Evolutionary conservation across 2,888 invertebrate genomes (phyloP), one percentile per base, ranked within the genome.

Genomic region (Hirudinaria manillensis): DNA sequence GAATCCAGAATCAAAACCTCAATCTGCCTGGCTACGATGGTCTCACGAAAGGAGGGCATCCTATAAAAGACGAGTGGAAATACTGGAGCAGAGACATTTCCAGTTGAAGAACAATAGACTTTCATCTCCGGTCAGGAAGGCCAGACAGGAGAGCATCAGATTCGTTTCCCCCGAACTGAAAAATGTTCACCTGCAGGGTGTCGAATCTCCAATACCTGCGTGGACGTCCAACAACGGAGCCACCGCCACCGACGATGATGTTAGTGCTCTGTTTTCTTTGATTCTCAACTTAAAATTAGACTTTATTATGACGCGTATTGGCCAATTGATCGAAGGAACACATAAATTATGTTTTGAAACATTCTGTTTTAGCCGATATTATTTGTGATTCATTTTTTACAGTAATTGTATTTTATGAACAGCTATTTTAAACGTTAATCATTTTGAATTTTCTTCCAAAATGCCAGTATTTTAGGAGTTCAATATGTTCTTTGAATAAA

Each of bases 81-180:
- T 81, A 70, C 72, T 81, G 66, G 83, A 82, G n/a, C 80, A 81
- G 75, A 79, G 80, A 7, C 80, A 81, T 51, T 77, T 79, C 45
- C 80, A 80, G 51, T 77, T 78, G 56, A 81, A 81, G 16, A 77
- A 78, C 27, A 80, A 80, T 16, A 78, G 84, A 56, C 81, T 83
- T 45, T 81, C 84, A 24, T 84, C 85, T 16, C 85, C 85, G 6
- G 81, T 84, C 16, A 82, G 82, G 77, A 85, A 84, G 77, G 78
- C 80, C 3, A 77, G 80, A 51, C 80, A 79, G 70, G 80, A 80
- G 67, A 78, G 78, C 68, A 75, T 79, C 36, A 78, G 79, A 76
- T 79, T 79, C 53, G 78, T 79, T 13, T 75, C 75, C n/a, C 77
- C 78, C 7, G 76, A 78, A 45, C 74, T 78, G 34, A 77, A 78